A percentile compares a stretch with the other conserved stretches of the same genome.
These are phyloP conservation scores for Daktulosphaira vitifoliae DNA, from an alignment of 1,140 invertebrate genomes.

Conservation along the genomic window DNA sequence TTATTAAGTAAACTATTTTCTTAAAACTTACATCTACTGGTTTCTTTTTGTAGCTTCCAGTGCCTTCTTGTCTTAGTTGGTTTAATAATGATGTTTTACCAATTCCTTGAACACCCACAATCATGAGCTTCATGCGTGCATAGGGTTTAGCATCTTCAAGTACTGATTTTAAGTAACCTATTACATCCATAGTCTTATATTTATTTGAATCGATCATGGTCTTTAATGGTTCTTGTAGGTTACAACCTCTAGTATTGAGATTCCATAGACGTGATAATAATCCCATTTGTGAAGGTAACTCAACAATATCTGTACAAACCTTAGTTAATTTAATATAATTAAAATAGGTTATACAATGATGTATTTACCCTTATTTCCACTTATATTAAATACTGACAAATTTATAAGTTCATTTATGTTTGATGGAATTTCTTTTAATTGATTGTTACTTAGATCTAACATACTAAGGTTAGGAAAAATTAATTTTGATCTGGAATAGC, in stretches of 20 bases:
- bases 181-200: slow-evolving; percentile 92
- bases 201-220: slow-evolving; percentile 88
- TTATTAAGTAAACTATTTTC: no score
- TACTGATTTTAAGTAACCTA: slow-evolving; percentile 87
- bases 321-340: slow-evolving; percentile 32
- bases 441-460: slow-evolving; percentile 88
- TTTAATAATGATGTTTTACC: slow-evolving; percentile 90
- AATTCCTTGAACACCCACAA: slow-evolving; percentile 91
- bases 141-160: slow-evolving; percentile 87
- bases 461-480: slow-evolving; percentile 91
- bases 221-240: slow-evolving; percentile 77
- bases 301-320: slow-evolving; percentile 61
- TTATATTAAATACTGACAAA: slow-evolving; percentile 88
- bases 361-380: slow-evolving; percentile 64
- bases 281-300: slow-evolving; percentile 91
- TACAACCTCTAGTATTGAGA: slow-evolving; percentile 83
- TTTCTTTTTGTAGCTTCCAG: slow-evolving; percentile 61
- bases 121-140: slow-evolving; percentile 94
- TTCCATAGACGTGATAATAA: slow-evolving; percentile 89
- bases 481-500: slow-evolving; percentile 53
- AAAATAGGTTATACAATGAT: no score
- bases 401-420: slow-evolving; percentile 78
- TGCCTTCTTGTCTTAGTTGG: slow-evolving; percentile 76
- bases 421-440: slow-evolving; percentile 66
- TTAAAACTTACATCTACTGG: slow-evolving; percentile 56